Conservation (phyloP, 2,113 vertebrate species). For the Octodon degus region DNA sequence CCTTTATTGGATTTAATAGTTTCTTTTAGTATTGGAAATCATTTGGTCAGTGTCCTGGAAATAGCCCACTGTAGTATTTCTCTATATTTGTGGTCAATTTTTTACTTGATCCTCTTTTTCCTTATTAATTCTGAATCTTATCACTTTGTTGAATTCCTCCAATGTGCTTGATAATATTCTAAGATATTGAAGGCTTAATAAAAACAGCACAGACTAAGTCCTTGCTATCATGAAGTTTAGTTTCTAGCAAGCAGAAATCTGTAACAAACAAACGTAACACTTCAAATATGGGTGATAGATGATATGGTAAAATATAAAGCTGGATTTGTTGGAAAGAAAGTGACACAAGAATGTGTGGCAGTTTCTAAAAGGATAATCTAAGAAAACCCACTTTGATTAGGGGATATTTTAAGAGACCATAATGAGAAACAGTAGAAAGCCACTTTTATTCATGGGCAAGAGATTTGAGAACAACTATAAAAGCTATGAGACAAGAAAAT, state of each 20-base stretch:
- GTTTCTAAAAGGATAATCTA: neutral
- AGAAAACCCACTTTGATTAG: neutral
- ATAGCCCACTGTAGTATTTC: neutral
- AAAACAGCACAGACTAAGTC: neutral
- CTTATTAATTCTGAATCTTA: neutral
- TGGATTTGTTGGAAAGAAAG: constrained; percentile 20
- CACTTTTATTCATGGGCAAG: neutral
- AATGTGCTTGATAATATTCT: neutral
- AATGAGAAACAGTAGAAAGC: neutral
- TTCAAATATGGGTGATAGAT: neutral
- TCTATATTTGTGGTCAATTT: neutral
- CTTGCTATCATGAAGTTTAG: neutral
- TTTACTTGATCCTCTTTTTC: neutral
- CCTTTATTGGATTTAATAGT: neutral
- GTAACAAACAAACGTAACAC: neutral
- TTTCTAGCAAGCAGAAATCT: neutral
- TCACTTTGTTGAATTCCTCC: neutral
- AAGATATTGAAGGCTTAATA: neutral
- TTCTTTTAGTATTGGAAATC: constrained; percentile 7
- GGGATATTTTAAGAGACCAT: neutral
- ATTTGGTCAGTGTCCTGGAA: neutral
- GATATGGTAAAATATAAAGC: neutral
- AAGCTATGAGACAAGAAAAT: neutral
- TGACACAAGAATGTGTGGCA: neutral
- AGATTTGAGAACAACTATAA: neutral